These are phyloP conservation scores for Parauchenoglanis ngamensis DNA, from an alignment of 2,797 vertebrate species.

Conservation along the genomic window DNA sequence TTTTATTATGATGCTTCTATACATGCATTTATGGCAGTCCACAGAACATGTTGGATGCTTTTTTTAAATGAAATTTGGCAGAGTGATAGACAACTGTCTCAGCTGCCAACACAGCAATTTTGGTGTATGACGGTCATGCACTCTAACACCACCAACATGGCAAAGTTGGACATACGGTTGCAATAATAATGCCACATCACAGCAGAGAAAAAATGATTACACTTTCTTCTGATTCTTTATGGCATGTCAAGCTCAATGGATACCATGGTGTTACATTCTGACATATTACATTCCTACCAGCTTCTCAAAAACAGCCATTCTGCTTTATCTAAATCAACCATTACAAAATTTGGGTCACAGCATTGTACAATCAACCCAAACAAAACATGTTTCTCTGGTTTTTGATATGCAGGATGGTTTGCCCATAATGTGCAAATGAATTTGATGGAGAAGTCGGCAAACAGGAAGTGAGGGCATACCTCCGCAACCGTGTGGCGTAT, in stretches of 20 bases:
- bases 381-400: not conserved
- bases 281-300: not conserved
- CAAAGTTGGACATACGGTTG: not conserved
- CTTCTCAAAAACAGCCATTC: not conserved
- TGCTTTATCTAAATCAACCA: not conserved
- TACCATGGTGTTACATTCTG: not conserved
- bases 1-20: not conserved
- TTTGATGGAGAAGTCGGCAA: not conserved
- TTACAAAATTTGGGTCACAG: not conserved
- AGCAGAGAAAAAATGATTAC: no score
- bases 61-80: not conserved
- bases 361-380: not conserved
- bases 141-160: not conserved
- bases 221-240: not conserved
- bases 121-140: not conserved
- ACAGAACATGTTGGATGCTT: not conserved
- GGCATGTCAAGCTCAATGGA: not conserved
- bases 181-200: not conserved
- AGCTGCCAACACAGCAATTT: not conserved
- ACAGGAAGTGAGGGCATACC: not conserved
- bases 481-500: not conserved
- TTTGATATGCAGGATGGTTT: not conserved
- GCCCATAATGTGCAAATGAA: not conserved
- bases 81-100: not conserved
- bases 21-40: not conserved